A percentile compares a stretch with the other conserved stretches of the same genome.
Evolutionary conservation across 2,113 vertebrate species (phyloP).

Genomic region (Cheirogaleus medius): DNA sequence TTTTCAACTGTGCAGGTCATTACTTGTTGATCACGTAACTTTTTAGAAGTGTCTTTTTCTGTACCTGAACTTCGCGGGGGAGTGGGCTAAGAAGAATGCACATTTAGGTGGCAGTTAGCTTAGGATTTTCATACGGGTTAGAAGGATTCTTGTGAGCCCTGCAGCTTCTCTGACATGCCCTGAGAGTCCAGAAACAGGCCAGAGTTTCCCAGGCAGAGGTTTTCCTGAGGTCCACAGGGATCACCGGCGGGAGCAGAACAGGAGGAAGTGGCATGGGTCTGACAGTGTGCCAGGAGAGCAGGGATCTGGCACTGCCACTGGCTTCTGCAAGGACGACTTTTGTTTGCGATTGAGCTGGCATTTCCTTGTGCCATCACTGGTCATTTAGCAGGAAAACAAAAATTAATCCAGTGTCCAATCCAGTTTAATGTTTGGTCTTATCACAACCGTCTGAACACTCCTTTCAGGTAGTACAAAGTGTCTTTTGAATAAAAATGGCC

Average conservation of each 20-base stretch:
- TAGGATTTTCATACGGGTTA: not conserved
- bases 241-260: accelerated
- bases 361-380: not conserved
- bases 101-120: not conserved
- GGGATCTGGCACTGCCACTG: not conserved
- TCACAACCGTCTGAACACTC: not conserved
- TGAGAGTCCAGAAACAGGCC: not conserved
- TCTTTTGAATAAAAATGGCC: not conserved
- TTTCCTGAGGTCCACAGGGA: not conserved
- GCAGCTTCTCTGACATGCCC: not conserved
- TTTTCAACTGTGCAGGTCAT: not conserved
- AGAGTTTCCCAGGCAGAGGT: not conserved
- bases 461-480: not conserved
- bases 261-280: not conserved
- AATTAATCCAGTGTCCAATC: not conserved
- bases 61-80: not conserved
- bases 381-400: not conserved
- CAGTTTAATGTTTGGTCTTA: not conserved
- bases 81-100: not conserved
- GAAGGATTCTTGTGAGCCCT: not conserved
- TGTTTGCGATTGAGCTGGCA: not conserved
- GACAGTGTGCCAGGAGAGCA: accelerated
- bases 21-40: not conserved
- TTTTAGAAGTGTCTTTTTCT: not conserved
- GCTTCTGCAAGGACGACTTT: not conserved